Evolutionary conservation across 2,888 invertebrate genomes (phyloP).

Genomic region (Rutpela maculata): DNA sequence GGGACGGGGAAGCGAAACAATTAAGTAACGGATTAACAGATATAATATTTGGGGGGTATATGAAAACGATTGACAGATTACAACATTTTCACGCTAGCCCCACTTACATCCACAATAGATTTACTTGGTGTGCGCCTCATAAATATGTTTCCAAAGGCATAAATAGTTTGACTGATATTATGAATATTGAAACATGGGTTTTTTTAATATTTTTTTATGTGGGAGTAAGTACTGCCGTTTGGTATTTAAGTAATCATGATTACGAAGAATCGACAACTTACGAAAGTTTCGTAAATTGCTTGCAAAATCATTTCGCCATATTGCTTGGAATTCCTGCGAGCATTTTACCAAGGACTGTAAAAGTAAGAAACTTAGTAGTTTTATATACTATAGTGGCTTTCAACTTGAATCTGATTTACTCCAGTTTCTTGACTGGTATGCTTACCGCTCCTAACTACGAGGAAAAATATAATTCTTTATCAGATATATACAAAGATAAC

Average conservation of each 20-base stretch:
- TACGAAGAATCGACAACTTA: background rate
- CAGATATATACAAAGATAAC: too few species aligned
- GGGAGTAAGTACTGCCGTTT: background rate
- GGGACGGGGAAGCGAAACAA: background rate
- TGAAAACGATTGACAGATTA: background rate
- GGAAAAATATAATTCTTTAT: too few species aligned
- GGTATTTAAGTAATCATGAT: background rate
- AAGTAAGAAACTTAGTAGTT: background rate
- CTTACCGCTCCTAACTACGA: too few species aligned
- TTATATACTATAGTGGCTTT: background rate
- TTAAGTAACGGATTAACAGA: background rate
- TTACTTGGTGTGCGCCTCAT: constrained; percentile 8
- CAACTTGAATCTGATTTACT: background rate
- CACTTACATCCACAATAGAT: background rate
- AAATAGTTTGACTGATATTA: background rate
- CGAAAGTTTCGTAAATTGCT: background rate
- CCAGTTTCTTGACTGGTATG: too few species aligned
- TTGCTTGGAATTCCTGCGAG: background rate
- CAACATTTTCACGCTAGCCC: background rate
- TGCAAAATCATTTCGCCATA: background rate
- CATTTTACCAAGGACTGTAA: background rate
- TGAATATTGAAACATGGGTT: background rate
- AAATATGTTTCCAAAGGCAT: background rate
- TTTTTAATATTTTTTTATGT: background rate
- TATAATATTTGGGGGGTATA: constrained; percentile 10